Base-by-base conservation (phyloP, 2,797 vertebrate species). In the Chrosomus eos region DNA sequence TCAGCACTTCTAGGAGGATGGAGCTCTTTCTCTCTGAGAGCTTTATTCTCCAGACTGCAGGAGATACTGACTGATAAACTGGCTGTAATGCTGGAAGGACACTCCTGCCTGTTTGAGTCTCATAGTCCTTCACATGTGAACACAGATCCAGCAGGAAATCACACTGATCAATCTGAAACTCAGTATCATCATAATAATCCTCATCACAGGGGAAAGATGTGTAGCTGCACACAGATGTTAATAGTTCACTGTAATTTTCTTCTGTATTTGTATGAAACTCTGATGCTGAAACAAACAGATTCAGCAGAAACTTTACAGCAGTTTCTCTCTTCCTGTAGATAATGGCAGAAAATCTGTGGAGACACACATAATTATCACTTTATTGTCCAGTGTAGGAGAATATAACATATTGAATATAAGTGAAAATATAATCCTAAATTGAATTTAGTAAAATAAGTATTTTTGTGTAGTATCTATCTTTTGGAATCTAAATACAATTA, bases 71-170 rank as follows among this genome's bases (percentile, higher is more conserved):
- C 16, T 33, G 62, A 66, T 19, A 66, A 66, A 66, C 3, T 48
- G 43, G 0, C 40, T 73, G 71, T 51, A 73, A 73, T 73, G 71
- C 26, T 73, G 71, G 43, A 28, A 51, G 71, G 8, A 73, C 26
- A 73, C 71, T 66, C 62, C 28, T 66, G 62, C 62, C 62, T 66
- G 62, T 33, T 66, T 33, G 62, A 66, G 62, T 66, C 16, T 33
- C 62, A 66, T 66, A 33, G 16, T 33, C 28, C 18, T 66, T 33
- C 62, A 66, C 31, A 19, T 19, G 84, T 85, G 83, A 90, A 6
- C 33, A 88, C 85, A 84, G n/a, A 31, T 40, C 28, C 40, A n/a
- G 62, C 62, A 66, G 28, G 62, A 66, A 9, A 66, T 31, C 5
- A 62, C 62, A 31, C 31, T 31, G 31, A 31, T 31, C 1, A 31